Conservation (phyloP, 2,113 vertebrate species). For the Alces alces region DNA sequence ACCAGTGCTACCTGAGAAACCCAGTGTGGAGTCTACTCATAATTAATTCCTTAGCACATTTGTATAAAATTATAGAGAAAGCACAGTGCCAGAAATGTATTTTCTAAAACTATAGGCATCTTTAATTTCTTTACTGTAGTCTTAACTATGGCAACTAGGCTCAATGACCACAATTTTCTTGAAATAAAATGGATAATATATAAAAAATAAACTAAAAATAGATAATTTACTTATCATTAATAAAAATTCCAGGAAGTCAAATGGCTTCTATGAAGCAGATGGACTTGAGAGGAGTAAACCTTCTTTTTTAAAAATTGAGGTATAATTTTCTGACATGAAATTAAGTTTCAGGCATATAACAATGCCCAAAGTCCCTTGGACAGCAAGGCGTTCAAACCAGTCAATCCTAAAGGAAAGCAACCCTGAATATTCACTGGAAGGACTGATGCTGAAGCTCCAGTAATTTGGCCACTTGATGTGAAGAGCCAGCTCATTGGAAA, state of each 20-base stretch:
- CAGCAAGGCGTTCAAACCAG: background rate
- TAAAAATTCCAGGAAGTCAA: background rate
- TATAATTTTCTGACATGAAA: background rate
- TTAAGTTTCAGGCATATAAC: background rate
- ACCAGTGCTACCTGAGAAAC: background rate
- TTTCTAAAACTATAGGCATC: background rate
- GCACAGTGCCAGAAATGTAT: background rate
- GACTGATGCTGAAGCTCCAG: background rate
- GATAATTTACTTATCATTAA: background rate
- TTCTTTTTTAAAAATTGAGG: background rate
- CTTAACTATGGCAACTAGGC: background rate
- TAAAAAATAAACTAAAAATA: background rate
- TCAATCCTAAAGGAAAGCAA: background rate
- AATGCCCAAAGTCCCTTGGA: background rate
- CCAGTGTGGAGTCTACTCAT: background rate
- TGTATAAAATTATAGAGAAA: conserved; percentile 18
- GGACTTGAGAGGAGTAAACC: background rate
- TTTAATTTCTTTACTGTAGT: background rate
- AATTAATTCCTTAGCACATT: background rate
- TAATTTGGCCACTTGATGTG: background rate
- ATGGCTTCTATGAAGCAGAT: background rate
- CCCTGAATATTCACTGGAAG: background rate
- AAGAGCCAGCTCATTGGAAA: background rate
- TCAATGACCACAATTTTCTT: background rate
- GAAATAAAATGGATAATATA: background rate